Conservation (phyloP, 2,888 invertebrate genomes). For the Cheilosia impressa region DNA sequence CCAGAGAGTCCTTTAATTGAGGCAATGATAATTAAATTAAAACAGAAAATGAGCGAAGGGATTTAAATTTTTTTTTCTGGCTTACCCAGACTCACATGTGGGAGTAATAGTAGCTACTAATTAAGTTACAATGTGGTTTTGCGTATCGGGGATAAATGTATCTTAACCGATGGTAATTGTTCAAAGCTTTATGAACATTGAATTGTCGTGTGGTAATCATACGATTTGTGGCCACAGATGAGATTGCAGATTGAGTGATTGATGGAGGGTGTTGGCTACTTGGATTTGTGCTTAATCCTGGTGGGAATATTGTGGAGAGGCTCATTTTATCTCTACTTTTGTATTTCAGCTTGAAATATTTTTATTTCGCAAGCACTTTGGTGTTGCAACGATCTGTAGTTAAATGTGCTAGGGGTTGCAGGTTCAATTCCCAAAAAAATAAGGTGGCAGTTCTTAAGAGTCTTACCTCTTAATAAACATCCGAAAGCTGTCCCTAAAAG, state of each 20-base stretch:
- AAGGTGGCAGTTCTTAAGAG: too few species aligned
- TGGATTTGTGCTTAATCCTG: too few species aligned
- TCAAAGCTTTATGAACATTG: constrained; percentile 3
- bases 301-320: too few species aligned
- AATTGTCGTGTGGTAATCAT: constrained; percentile 5
- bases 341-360: too few species aligned
- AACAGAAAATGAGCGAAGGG: constrained; percentile 22
- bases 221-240: neutral
- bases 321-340: too few species aligned
- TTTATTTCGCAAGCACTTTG: too few species aligned
- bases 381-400: too few species aligned
- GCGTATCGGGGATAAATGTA: neutral
- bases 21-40: constrained; percentile 38
- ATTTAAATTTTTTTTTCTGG: neutral
- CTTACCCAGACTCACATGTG: neutral
- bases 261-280: too few species aligned
- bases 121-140: constrained; percentile 9
- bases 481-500: too few species aligned
- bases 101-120: neutral
- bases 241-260: neutral
- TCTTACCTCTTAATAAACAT: too few species aligned
- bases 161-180: constrained; percentile 24
- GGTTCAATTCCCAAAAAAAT: too few species aligned
- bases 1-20: constrained; percentile 39
- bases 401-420: too few species aligned